A percentile compares a stretch with the other conserved stretches of the same genome.
Evolutionary conservation across 2,888 invertebrate species (phyloP).

Genomic region (Leptinotarsa juncta): DNA sequence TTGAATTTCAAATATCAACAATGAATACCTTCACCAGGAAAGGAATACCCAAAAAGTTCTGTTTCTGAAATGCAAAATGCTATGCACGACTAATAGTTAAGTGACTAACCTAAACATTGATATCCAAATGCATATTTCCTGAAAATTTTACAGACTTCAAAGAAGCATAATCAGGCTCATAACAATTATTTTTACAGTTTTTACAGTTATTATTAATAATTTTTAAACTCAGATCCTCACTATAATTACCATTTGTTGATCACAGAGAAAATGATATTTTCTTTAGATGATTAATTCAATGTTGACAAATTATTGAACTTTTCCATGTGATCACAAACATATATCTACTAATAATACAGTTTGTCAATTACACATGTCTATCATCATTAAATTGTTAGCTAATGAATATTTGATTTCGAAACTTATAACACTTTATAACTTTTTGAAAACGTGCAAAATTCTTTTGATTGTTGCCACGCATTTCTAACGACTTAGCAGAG

Average conservation of each 20-base stretch:
- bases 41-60: slow-evolving; percentile 47
- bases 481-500: slow-evolving; percentile 40
- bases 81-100: slow-evolving; percentile 56
- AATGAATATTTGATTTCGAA: slow-evolving; percentile 35
- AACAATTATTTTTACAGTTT: slow-evolving; percentile 19
- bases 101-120: slow-evolving; percentile 26
- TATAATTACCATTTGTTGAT: background rate
- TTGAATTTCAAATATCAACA: background rate
- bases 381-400: slow-evolving; percentile 29
- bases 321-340: slow-evolving; percentile 16
- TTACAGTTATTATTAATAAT: background rate
- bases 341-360: slow-evolving; percentile 36
- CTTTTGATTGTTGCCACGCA: slow-evolving; percentile 56
- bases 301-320: slow-evolving; percentile 7
- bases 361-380: slow-evolving; percentile 38
- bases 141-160: background rate
- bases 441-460: slow-evolving; percentile 48
- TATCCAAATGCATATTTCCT: slow-evolving; percentile 9
- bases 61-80: slow-evolving; percentile 48
- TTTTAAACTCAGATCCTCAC: no score
- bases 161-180: background rate
- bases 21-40: background rate
- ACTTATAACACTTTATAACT: slow-evolving; percentile 35
- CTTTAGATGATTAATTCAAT: background rate
- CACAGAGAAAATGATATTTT: background rate